Evolutionary conservation across 2,888 invertebrate species (phyloP).

Genomic region (Cheilosia impressa): DNA sequence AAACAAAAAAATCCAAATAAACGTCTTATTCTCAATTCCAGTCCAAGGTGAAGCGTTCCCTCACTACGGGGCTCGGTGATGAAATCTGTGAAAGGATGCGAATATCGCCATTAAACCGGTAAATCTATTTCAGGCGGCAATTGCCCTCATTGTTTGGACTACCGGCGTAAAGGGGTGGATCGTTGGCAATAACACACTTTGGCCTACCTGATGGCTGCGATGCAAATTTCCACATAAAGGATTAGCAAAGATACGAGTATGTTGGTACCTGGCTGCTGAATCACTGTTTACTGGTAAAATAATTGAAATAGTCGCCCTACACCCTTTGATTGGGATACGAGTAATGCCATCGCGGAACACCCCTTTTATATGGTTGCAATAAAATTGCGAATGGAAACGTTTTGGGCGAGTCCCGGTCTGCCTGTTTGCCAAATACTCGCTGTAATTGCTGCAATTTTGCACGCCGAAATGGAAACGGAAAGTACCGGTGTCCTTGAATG

Average conservation of each 20-base stretch:
- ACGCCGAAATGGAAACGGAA: conserved; percentile 44
- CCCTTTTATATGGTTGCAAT: conserved; percentile 73
- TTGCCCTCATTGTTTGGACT: conserved; percentile 62
- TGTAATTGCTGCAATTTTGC: conserved; percentile 48
- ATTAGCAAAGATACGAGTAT: not conserved
- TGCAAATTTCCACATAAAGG: conserved; percentile 59
- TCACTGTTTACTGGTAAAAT: conserved; percentile 65
- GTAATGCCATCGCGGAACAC: conserved; percentile 57
- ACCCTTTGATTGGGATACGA: conserved; percentile 62
- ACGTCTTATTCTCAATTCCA: conserved; percentile 21
- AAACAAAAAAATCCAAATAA: conserved; percentile 34
- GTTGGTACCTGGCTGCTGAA: conserved; percentile 13
- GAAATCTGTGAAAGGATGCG: conserved; percentile 47
- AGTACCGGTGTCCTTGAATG: conserved; percentile 51
- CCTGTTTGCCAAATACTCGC: conserved; percentile 51
- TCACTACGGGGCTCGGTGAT: conserved; percentile 8
- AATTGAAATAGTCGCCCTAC: conserved; percentile 64
- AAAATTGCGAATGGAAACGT: conserved; percentile 40
- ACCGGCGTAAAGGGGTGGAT: conserved; percentile 70
- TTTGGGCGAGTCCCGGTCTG: conserved; percentile 44
- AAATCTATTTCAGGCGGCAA: conserved; percentile 50
- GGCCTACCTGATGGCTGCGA: conserved; percentile 37
- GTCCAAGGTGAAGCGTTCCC: conserved; percentile 46
- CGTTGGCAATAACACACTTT: conserved; percentile 59
- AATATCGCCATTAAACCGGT: conserved; percentile 42